Base-by-base conservation (phyloP, 1,140 invertebrate species). In the Bombus superbus region DNA sequence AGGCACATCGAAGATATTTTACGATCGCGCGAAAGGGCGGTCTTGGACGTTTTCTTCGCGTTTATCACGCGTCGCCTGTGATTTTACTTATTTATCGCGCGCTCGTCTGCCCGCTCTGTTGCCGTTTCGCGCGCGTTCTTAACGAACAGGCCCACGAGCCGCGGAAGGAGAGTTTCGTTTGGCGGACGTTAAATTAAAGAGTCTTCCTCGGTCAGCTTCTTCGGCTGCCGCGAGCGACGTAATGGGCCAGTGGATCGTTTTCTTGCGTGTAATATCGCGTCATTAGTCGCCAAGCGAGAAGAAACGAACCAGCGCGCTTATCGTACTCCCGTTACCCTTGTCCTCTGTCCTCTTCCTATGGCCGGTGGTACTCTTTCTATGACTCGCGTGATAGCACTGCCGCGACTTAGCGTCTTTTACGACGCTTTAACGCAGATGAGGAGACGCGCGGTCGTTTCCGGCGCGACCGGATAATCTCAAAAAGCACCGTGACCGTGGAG, bases 181-280 rank as follows among this genome's bases (percentile, higher is more conserved):
- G 71, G 71, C 71, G 68, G 71, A 81, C 69, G 71, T 90, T 81
- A 89, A 90, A 86, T 89, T 81, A 81, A 89, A 90, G 81, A 71
- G 64, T 42, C 18, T 64, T 38, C 18, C 57, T 38, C 66, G 18
- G 35, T 11, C n/a, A 28, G 44, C 59, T 86, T 47, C 53, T 38
- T 71, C n/a, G 47, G 3, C 62, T 38, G 59, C 71, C 74, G 40
- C 68, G 62, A 47, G 85, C 78, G 62, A 71, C 59, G 68, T 78
- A 77, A 88, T 84, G 85, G 69, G 57, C 40, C 85, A 35, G 59
- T 28, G 85, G 66, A 89, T 89, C 88, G 78, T 80, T 87, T 87
- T 78, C 86, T 85, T 69, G 82, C 88, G 86, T 89, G 76, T 89
- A 90, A 90, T 90, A 87, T 82, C 86, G 74, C 59, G 86, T 90